Base-by-base conservation (phyloP, 2,888 invertebrate species). In the Mimas tiliae region DNA sequence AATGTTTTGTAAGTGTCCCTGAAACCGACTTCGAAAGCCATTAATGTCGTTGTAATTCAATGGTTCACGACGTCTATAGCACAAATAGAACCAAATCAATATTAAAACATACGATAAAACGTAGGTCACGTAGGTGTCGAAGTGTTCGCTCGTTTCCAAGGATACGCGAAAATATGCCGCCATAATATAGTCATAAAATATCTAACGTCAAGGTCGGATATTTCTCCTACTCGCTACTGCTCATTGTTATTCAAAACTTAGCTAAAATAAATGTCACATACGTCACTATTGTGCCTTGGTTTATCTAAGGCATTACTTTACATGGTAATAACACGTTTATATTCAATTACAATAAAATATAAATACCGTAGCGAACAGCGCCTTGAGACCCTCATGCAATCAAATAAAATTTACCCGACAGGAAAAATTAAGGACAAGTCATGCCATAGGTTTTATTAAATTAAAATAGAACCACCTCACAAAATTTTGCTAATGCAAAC, bases 191-290 rank as follows among this genome's bases (percentile, higher is more conserved):
- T 14, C 27, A 52, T 52, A 52, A 27, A 27, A 53, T 53, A 8
- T 6, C 12, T n/a, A 53, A n/a, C 38, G 52, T 27, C 52, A 52
- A 52, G 52, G 52, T 21, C 52, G 6, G 12, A 27, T 14, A n/a
- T n/a, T 33, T 33, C 33, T 53, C 8, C 34, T 1, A 11, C 34
- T 4, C 1, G 27, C 27, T 27, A 53, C 2, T 34, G 33, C 53
- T 53, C 34, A 33, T 53, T 53, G 14, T 34, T 53, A 53, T 53
- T 53, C 53, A 53, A n/a, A 34, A 53, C n/a, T 34, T 53, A 53
- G 33, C n/a, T 27, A 6, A 34, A 53, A 53, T 53, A 53, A 52
- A 52, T 52, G 52, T 27, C 52, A 33, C 27, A 52, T 52, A 14
- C 52, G 11, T 34, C n/a, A n/a, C 6, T 53, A 33, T n/a, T 33